Base-by-base conservation (phyloP, 2,888 invertebrate genomes). In the Gymnoscelis rufifasciata region DNA sequence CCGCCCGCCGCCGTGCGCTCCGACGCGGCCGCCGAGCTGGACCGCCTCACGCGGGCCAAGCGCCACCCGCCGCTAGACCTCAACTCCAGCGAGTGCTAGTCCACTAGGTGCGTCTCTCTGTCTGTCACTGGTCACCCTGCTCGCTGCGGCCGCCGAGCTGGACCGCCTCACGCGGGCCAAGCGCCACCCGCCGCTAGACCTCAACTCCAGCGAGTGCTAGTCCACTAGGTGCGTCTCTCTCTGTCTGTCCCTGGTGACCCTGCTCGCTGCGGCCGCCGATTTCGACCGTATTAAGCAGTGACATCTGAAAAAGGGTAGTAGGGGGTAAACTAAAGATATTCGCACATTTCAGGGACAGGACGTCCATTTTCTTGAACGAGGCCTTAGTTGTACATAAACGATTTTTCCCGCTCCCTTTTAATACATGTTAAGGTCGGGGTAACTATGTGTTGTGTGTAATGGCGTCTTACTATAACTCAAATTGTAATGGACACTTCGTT, bases 1-100 rank as follows among this genome's bases (percentile, higher is more conserved):
- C 64, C 79, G 27, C 64, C 80, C 62, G 69, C 90, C 10, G 90
- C 92, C 51, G 95, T 95, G 67, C 77, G 96, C 52, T 94, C 95
- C 11, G 97, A 97, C 82, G 97, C 97, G 26, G 96, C 96, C 15
- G 97, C 97, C 7, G 97, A 97, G 83, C 89, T 97, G 29, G 97
- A 97, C 86, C 92, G 97, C 57, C 91, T 97, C 71, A 93, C 95
- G 55, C 91, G 94, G 62, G 92, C 91, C 61, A 93, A 93, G 77
- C 67, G 84, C 14, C 94, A 71, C 92, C 93, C 77, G 93, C 95
- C 73, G 48, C 83, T 90, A 37, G 91, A 91, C 76, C 89, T 91
- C 60, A 90, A 90, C 75, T 78, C 81, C 42, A 72, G 78, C 49
- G 83, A 83, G 62, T 83, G 82, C 74, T 82, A 81, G 78, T 10